Evolutionary conservation across 2,113 vertebrate genomes (phyloP).

Genomic region (Ctenodactylus gundi): DNA sequence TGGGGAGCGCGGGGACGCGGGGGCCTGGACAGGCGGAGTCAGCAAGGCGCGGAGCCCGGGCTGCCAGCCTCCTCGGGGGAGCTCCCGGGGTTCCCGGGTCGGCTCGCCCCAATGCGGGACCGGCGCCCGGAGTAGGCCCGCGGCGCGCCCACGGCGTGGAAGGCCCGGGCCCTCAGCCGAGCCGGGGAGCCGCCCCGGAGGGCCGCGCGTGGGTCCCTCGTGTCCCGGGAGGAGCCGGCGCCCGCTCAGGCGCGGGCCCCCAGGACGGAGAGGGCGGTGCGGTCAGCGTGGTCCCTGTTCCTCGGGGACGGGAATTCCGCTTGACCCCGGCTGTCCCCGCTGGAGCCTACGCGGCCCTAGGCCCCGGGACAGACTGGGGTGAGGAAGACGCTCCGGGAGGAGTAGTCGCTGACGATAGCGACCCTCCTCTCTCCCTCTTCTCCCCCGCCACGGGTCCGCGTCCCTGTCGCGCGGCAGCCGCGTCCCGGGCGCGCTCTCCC

Average conservation of each 20-base stretch:
- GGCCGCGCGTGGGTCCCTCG: not conserved
- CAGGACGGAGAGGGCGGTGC: not conserved
- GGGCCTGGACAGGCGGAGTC: too few relatives aligned
- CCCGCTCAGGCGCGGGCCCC: too few relatives aligned
- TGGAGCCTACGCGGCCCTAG: too few relatives aligned
- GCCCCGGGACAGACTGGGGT: not conserved
- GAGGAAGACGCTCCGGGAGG: not conserved
- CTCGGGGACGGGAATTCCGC: too few relatives aligned
- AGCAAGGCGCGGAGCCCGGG: too few relatives aligned
- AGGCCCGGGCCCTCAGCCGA: accelerated
- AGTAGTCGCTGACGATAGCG: not conserved
- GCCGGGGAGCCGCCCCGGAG: too few relatives aligned
- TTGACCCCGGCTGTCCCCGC: too few relatives aligned
- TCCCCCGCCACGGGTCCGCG: not conserved
- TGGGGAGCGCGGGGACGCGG: too few relatives aligned
- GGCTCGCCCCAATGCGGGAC: too few relatives aligned
- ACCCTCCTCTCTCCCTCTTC: not conserved
- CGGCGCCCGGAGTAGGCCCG: too few relatives aligned
- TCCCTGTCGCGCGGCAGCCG: not conserved
- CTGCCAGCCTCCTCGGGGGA: not conserved
- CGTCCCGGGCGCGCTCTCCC: not conserved
- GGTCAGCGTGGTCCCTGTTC: too few relatives aligned
- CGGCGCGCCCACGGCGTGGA: accelerated
- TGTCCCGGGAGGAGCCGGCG: not conserved
- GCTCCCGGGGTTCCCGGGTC: not conserved